Conservation (phyloP, 2,888 invertebrate genomes). For the Conomelus anceps region DNA sequence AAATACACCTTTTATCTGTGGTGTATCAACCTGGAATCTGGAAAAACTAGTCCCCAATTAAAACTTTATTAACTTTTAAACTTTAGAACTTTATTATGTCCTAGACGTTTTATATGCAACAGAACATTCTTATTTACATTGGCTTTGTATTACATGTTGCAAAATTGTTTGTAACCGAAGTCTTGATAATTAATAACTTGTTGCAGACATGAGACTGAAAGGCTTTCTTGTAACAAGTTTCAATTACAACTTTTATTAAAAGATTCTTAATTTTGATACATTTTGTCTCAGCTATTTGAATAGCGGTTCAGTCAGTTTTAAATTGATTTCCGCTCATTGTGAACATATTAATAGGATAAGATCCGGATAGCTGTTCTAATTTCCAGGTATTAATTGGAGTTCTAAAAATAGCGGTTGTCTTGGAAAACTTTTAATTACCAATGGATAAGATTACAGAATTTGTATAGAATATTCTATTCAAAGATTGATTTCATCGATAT, state of each 20-base stretch:
- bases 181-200: background rate
- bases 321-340: too few relatives aligned
- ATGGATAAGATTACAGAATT: background rate
- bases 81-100: background rate
- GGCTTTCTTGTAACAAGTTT: background rate
- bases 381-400: too few relatives aligned
- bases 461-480: background rate
- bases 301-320: too few relatives aligned
- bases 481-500: background rate
- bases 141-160: background rate
- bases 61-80: background rate
- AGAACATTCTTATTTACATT: background rate
- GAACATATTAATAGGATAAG: too few relatives aligned
- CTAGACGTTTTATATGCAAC: too few relatives aligned
- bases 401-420: too few relatives aligned
- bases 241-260: background rate
- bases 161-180: background rate
- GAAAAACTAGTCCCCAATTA: background rate
- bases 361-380: too few relatives aligned
- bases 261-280: background rate
- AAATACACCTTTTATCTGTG: background rate
- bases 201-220: background rate
- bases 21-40: too few relatives aligned
- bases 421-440: too few relatives aligned
- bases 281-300: too few relatives aligned